phyloP scores from a whole-genome alignment of 2,797 vertebrate species.

The Alectoris magna region DNA sequence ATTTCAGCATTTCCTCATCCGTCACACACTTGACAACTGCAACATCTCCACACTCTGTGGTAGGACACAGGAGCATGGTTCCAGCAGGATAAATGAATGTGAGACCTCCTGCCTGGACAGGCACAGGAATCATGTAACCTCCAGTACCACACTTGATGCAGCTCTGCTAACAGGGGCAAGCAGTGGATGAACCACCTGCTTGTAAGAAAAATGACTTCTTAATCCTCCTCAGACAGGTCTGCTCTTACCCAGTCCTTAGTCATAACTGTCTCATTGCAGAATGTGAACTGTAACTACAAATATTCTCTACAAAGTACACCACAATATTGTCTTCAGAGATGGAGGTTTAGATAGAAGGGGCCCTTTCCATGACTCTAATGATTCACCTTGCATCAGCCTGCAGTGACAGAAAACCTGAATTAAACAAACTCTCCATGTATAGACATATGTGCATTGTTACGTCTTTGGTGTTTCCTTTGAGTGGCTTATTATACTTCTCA shows the following conservation, averaged over 20 bases:
- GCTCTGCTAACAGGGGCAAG: background rate
- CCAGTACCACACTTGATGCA: background rate
- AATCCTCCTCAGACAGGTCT: background rate
- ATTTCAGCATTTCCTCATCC: conserved; percentile 57
- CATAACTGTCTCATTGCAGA: background rate
- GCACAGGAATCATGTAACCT: background rate
- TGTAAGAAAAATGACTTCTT: background rate
- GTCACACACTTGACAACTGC: conserved; percentile 7
- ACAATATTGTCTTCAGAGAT: background rate
- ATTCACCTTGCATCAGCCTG: background rate
- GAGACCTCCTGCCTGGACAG: background rate
- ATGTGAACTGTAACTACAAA: background rate
- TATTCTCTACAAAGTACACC: background rate
- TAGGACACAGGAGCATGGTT: conserved; percentile 13
- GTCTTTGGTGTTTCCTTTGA: background rate
- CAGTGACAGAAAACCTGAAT: background rate
- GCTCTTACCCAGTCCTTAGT: background rate
- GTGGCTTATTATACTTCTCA: background rate
- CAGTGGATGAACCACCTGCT: background rate
- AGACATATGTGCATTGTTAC: background rate
- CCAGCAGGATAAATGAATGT: background rate
- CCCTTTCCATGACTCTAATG: background rate
- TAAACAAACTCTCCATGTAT: background rate
- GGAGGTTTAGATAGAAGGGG: background rate
- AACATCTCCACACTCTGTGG: background rate